A percentile compares a stretch with the other conserved stretches of the same genome.
Conservation (phyloP, 1,140 invertebrate genomes). For the Antheraea pernyi region DNA sequence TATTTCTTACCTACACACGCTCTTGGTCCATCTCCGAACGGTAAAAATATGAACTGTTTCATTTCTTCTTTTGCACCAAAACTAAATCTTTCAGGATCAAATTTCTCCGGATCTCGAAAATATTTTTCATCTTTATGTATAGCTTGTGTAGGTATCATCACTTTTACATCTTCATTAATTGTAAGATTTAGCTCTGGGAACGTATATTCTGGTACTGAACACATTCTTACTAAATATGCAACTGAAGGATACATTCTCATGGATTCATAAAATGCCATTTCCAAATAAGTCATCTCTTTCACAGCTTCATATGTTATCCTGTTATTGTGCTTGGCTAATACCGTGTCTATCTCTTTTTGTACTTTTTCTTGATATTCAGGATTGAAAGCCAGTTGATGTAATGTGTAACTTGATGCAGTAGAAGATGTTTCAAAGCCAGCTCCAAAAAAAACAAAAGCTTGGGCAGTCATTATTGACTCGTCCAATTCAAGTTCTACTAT, state of each 20-base stretch:
- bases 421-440: conserved; percentile 58
- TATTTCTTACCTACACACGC: conserved; percentile 47
- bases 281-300: conserved; percentile 58
- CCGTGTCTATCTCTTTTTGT: conserved; percentile 34
- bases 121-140: conserved; percentile 38
- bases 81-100: conserved; percentile 51
- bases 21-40: conserved; percentile 57
- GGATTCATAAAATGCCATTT: conserved; percentile 44
- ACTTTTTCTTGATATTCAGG: conserved; percentile 74
- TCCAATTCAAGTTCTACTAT: conserved; percentile 30
- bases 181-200: conserved; percentile 43
- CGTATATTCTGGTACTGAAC: conserved; percentile 42
- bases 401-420: conserved; percentile 55
- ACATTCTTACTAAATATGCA: conserved; percentile 34
- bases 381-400: conserved; percentile 77
- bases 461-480: conserved; percentile 30
- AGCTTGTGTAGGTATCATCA: conserved; percentile 62
- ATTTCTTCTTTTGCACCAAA: conserved; percentile 35
- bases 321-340: conserved; percentile 51
- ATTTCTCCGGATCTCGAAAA: conserved; percentile 40
- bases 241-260: conserved; percentile 57
- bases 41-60: conserved; percentile 45
- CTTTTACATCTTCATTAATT: conserved; percentile 67
- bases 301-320: conserved; percentile 62
- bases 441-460: conserved; percentile 48